Evolutionary conservation across 2,797 vertebrate species (phyloP).

Genomic region (Buphagus erythrorhynchus): DNA sequence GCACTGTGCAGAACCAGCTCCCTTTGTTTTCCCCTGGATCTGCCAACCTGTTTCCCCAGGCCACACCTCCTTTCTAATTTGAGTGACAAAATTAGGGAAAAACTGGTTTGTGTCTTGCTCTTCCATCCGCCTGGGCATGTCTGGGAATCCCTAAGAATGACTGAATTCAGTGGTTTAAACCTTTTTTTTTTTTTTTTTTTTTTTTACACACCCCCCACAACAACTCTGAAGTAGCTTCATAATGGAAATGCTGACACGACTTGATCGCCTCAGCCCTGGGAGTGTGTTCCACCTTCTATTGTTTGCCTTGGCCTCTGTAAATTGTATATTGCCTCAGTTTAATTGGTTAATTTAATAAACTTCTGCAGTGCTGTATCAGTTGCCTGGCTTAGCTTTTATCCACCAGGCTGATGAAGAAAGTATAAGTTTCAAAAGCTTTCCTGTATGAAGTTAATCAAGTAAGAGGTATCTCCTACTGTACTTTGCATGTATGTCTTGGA

Average conservation of each 20-base stretch:
- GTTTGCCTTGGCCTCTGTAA: constrained; percentile 61
- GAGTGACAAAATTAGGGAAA: constrained; percentile 43
- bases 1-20: not conserved
- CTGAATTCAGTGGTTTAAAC: constrained; percentile 41
- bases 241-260: constrained; percentile 47
- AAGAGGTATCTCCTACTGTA: constrained; percentile 45
- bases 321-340: constrained; percentile 37
- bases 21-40: not conserved
- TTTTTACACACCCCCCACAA: not conserved
- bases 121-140: constrained; percentile 9
- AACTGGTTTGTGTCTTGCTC: not conserved
- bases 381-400: constrained; percentile 49
- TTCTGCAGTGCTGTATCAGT: constrained; percentile 54
- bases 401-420: constrained; percentile 21
- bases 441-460: constrained; percentile 44
- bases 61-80: constrained; percentile 36
- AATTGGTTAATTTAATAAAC: constrained; percentile 70
- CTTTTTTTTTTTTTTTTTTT: not conserved
- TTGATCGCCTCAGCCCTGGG: not conserved
- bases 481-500: constrained; percentile 39
- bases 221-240: constrained; percentile 8
- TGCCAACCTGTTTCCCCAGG: constrained; percentile 23
- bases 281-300: constrained; percentile 40
- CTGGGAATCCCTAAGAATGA: constrained; percentile 52
- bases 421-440: constrained; percentile 69